Conservation (phyloP, 1,140 invertebrate species). For the Hestina assimilis region DNA sequence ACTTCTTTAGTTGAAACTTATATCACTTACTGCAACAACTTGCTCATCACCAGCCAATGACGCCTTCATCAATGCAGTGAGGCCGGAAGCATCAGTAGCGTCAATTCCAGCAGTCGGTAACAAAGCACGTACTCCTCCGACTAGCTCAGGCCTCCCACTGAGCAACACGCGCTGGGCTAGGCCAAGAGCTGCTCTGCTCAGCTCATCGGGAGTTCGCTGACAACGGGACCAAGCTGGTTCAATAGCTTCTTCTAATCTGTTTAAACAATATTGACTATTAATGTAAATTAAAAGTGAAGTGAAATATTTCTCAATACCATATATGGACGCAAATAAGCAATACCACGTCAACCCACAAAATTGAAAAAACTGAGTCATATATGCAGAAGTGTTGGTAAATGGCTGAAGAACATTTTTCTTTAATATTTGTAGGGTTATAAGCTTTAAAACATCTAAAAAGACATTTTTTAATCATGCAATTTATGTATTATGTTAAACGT, state of each 20-base stretch:
- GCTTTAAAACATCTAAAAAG: no score
- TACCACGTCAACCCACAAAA: no score
- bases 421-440: no score
- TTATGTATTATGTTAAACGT: no score
- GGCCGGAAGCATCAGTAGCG: constrained; percentile 87
- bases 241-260: constrained; percentile 59
- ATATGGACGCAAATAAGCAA: no score
- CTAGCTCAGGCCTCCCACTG: constrained; percentile 86
- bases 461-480: no score
- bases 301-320: background rate
- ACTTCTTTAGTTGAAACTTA: no score
- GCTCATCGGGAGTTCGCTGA: constrained; percentile 47
- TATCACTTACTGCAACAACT: constrained; percentile 80
- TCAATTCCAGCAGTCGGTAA: constrained; percentile 86
- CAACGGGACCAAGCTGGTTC: constrained; percentile 63
- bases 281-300: background rate
- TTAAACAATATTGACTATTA: background rate
- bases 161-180: constrained; percentile 89
- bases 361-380: no score
- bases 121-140: constrained; percentile 87
- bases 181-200: constrained; percentile 82
- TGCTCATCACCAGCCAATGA: constrained; percentile 88
- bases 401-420: no score
- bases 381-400: no score
- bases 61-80: constrained; percentile 90